Conservation (phyloP, 2,888 invertebrate genomes). For the Exephanes ischioxanthus region DNA sequence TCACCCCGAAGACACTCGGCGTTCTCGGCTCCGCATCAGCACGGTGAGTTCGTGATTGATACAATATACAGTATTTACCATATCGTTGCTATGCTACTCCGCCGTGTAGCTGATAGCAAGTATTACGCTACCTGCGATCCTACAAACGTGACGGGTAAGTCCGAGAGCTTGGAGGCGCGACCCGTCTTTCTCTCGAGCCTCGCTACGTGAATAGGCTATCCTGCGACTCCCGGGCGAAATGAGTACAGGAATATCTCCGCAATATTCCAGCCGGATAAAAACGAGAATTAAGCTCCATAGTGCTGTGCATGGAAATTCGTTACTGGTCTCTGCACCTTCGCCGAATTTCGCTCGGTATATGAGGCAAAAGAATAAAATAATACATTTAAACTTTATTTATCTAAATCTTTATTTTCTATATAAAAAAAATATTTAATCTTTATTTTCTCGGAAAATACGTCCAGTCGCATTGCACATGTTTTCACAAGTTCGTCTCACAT, state of each 20-base stretch:
- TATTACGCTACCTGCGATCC: slow-evolving; percentile 6
- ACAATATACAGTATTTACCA: slow-evolving; percentile 72
- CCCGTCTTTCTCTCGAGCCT: slow-evolving; percentile 19
- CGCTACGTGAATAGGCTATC: slow-evolving; percentile 13
- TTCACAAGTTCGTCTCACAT: no score
- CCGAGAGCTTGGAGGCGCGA: slow-evolving; percentile 26
- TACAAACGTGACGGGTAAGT: slow-evolving; percentile 39
- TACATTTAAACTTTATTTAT: no score
- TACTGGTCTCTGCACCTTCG: no score
- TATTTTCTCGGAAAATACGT: no score
- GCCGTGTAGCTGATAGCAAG: slow-evolving; percentile 26
- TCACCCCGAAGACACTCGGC: slow-evolving; percentile 84
- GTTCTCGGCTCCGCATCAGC: slow-evolving; percentile 87
- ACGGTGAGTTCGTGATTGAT: slow-evolving; percentile 86
- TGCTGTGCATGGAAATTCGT: not conserved
- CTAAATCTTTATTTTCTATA: no score
- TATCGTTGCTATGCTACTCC: not conserved
- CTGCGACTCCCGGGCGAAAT: slow-evolving; percentile 34
- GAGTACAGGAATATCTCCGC: slow-evolving; percentile 25
- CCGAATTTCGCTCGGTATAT: no score
- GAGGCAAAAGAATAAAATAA: no score
- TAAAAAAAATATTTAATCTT: no score
- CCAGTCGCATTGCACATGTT: no score
- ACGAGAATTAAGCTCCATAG: slow-evolving; percentile 32
- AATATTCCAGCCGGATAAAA: slow-evolving; percentile 29